These are phyloP conservation scores for Folsomia manolachei DNA, from an alignment of 2,888 invertebrate genomes.

Conservation along the genomic window DNA sequence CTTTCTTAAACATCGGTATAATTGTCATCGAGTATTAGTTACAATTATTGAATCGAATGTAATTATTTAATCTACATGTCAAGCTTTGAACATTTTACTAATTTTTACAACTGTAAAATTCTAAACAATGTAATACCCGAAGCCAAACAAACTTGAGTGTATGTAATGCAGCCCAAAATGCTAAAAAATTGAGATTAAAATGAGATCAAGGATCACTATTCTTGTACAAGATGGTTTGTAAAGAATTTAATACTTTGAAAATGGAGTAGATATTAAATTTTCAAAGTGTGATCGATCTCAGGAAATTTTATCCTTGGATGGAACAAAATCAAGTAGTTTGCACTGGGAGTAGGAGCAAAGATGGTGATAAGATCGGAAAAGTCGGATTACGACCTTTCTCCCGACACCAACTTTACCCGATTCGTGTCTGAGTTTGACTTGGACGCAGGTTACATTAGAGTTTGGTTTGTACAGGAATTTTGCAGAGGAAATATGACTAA, in stretches of 20 bases:
- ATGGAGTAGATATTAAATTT: background rate
- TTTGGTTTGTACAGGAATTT: too few species aligned
- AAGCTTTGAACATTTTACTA: background rate
- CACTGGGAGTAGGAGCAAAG: background rate
- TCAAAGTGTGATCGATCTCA: slow-evolving; percentile 15
- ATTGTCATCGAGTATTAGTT: background rate
- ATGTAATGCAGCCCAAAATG: background rate
- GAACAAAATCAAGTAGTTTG: slow-evolving; percentile 14
- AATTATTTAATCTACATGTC: background rate
- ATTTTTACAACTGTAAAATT: background rate
- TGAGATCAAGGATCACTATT: background rate
- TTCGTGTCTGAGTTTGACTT: background rate
- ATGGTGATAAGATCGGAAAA: background rate
- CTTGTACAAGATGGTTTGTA: background rate
- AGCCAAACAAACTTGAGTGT: background rate
- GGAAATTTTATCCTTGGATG: slow-evolving; percentile 31
- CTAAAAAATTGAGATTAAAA: background rate
- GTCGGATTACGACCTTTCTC: background rate
- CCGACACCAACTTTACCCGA: background rate
- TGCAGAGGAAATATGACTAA: too few species aligned
- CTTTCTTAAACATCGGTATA: background rate
- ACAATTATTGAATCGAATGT: too few species aligned
- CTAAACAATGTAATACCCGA: background rate
- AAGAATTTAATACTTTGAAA: slow-evolving; percentile 4
- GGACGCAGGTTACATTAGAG: too few species aligned